These are phyloP conservation scores for Pelodiscus sinensis DNA, from an alignment of 2,113 vertebrate species.

Conservation along the genomic window DNA sequence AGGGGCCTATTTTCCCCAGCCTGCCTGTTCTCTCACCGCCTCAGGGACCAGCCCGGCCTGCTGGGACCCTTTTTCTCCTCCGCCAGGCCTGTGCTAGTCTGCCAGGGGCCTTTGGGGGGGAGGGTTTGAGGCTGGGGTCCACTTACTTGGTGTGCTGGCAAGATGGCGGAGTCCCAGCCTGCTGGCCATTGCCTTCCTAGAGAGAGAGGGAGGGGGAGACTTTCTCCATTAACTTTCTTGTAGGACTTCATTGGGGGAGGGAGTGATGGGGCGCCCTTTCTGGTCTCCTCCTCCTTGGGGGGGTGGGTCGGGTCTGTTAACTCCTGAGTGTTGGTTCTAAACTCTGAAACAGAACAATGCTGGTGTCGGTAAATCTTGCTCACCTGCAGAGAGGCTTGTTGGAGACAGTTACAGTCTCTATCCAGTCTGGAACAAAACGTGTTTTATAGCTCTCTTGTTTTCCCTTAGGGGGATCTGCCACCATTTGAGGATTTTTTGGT, in stretches of 20 bases:
- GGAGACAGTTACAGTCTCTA: conserved; percentile 23
- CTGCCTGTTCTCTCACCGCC: no score
- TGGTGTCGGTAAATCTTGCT: background rate
- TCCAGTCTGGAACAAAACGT: conserved; percentile 19
- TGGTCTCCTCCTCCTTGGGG: background rate
- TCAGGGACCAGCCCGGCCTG: no score
- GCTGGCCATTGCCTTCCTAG: no score
- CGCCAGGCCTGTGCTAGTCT: no score
- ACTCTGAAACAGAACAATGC: background rate
- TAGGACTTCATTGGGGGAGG: background rate
- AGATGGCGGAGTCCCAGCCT: no score
- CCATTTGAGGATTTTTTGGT: background rate
- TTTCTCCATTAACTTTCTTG: fast-evolving
- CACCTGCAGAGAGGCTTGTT: conserved; percentile 12
- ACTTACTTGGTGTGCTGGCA: no score
- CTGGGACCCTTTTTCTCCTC: no score
- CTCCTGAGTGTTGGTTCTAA: fast-evolving
- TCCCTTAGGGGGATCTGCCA: background rate
- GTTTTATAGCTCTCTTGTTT: background rate
- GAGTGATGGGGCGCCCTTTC: background rate
- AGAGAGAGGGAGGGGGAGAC: no score
- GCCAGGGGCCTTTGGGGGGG: no score
- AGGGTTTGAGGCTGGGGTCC: no score
- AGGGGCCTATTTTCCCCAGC: no score
- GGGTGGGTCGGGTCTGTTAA: background rate